A percentile compares a stretch with the other conserved stretches of the same genome.
These are phyloP conservation scores for Halichoerus grypus DNA, from an alignment of 2,113 vertebrate species.

Conservation along the genomic window DNA sequence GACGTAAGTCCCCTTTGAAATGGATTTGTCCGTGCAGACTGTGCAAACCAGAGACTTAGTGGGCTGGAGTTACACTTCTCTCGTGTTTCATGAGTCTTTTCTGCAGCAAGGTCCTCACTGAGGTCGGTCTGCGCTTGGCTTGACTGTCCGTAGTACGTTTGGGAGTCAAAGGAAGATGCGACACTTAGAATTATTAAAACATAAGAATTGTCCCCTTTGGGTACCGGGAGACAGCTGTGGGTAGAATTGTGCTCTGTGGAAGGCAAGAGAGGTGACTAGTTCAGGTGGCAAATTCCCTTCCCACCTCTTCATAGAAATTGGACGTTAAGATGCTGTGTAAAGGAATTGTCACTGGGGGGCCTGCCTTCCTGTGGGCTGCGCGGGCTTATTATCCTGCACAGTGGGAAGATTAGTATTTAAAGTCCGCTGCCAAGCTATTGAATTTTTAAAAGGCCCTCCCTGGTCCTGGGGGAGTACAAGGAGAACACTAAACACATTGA, in stretches of 20 bases:
- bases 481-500: conserved; percentile 25
- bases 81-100: neutral
- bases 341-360: conserved; percentile 66
- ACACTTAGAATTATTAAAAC: conserved; percentile 12
- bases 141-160: neutral
- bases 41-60: neutral
- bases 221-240: neutral
- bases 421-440: conserved; percentile 39
- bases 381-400: conserved; percentile 39
- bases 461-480: neutral
- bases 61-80: neutral
- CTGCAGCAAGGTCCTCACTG: neutral
- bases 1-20: conserved; percentile 47
- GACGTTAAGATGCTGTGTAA: conserved; percentile 57
- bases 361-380: conserved; percentile 22
- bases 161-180: neutral
- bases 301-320: neutral
- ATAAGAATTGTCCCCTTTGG: neutral
- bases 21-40: neutral
- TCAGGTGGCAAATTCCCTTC: neutral
- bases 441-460: conserved; percentile 55
- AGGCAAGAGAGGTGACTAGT: neutral
- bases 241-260: neutral
- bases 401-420: conserved; percentile 41
- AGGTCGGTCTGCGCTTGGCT: neutral